Base-by-base conservation (phyloP, 2,113 vertebrate genomes). In the Phycodurus eques region DNA sequence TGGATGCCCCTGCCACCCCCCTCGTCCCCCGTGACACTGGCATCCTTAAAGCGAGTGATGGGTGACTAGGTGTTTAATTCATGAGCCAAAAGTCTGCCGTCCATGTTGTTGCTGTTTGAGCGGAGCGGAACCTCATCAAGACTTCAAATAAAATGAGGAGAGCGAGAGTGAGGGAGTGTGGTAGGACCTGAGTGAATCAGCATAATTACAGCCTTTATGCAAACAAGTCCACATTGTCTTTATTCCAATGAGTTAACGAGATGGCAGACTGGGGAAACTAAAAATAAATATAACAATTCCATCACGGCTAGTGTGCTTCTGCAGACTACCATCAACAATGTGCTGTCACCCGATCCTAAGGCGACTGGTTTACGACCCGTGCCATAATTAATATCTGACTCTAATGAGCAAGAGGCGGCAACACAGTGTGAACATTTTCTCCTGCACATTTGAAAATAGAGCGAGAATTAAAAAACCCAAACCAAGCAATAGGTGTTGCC, bases 241-340 rank as follows among this genome's bases (percentile, higher is more conserved):
- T 87, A 90, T 89, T 90, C 79, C 89, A 88, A 88, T 86, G 84
- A 85, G 85, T 90, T 92, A 92, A 93, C 91, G 88, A 93, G 87
- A 88, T 91, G 92, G 89, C 87, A 81, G 83, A 82, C 70, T 72
- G 68, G 67, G 42, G n/a, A 20, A 46, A 20, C 8, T 8, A 42
- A 42, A 60, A 53, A 39, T 39, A 39, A 39, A 6, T 39, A 62
- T 62, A 72, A 85, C 81, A 87, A 84, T 80, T 89, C 84, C 83
- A 88, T 91, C 86, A 88, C 77, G 56, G 69, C 87, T 87, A 79
- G 87, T 87, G 87, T 88, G 88, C 31, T 91, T 84, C 76, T 77
- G 70, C 73, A 72, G 85, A 79, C 85, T 82, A 80, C 76, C 73
- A 46, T 85, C 73, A 81, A 85, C 87, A 91, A 92, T 88, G 87